Conservation (phyloP, 1,140 invertebrate species). For the Temnothorax nylanderi region DNA sequence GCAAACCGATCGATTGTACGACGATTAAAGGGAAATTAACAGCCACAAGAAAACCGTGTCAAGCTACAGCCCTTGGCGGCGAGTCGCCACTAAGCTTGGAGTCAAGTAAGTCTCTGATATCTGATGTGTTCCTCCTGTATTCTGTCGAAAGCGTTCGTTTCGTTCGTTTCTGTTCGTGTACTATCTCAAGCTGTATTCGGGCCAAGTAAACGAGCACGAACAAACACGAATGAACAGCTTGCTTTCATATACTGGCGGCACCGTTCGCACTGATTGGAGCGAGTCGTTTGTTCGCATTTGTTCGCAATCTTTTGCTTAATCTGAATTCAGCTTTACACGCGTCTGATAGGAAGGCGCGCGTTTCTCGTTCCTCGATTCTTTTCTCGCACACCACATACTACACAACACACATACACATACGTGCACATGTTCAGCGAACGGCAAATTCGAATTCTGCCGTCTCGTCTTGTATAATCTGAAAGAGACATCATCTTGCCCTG, state of each 20-base stretch:
- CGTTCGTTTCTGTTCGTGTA: conserved; percentile 73
- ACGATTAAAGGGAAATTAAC: conserved; percentile 84
- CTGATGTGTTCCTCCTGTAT: conserved; percentile 76
- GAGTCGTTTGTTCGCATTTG: neutral
- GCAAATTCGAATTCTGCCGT: conserved; percentile 54
- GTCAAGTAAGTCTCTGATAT: conserved; percentile 93
- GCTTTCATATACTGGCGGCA: neutral
- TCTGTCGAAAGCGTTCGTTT: conserved; percentile 75
- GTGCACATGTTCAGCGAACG: conserved; percentile 37
- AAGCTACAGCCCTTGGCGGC: conserved; percentile 95
- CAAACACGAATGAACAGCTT: neutral
- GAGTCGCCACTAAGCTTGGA: conserved; percentile 96
- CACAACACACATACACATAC: neutral
- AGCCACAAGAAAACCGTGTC: conserved; percentile 84
- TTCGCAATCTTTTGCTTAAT: neutral
- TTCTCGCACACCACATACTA: conserved; percentile 66
- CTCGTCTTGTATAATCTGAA: conserved; percentile 37
- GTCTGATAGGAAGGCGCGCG: conserved; percentile 61
- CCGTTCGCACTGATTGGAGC: neutral
- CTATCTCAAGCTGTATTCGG: conserved; percentile 34
- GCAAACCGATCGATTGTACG: conserved; percentile 80
- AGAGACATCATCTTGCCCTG: conserved; percentile 68
- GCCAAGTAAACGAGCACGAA: neutral
- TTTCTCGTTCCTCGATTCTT: conserved; percentile 72
- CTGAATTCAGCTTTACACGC: conserved; percentile 48